Percentiles rank a stretch among this genome's conserved stretches.
Conservation (phyloP, 2,888 invertebrate genomes). For the Caenorhabditis plicata region DNA sequence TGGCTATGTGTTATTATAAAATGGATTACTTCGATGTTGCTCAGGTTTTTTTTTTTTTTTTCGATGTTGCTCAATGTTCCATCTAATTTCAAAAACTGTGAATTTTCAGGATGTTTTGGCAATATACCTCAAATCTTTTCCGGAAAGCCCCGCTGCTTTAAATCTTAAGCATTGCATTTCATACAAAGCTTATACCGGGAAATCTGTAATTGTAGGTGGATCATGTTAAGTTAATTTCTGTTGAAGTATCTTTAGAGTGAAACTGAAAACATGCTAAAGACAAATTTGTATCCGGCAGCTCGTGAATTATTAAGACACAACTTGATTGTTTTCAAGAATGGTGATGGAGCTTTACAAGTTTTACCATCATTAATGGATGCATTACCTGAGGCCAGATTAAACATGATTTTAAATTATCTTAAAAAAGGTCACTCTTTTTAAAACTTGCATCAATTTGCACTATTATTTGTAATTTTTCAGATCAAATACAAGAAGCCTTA, state of each 20-base stretch:
- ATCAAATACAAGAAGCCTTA: slow-evolving; percentile 52
- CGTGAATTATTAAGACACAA: slow-evolving; percentile 92
- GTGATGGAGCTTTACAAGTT: slow-evolving; percentile 72
- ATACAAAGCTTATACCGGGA: slow-evolving; percentile 70
- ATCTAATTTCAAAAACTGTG: not conserved
- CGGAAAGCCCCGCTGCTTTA: slow-evolving; percentile 90
- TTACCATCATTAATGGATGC: slow-evolving; percentile 89
- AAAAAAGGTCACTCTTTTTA: slow-evolving; percentile 7
- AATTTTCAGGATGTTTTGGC: slow-evolving; percentile 68
- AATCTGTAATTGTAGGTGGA: slow-evolving; percentile 2
- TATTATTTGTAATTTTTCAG: slow-evolving; percentile 26
- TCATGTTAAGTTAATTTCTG: no score
- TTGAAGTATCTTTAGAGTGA: no score
- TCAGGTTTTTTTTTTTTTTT: not conserved
- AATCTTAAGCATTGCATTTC: slow-evolving; percentile 87
- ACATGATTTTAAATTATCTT: slow-evolving; percentile 90
- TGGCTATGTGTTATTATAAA: slow-evolving; percentile 96
- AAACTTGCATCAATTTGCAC: not conserved
- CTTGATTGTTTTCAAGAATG: slow-evolving; percentile 69
- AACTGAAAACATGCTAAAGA: slow-evolving; percentile 20
- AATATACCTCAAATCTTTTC: slow-evolving; percentile 84
- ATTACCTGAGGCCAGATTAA: slow-evolving; percentile 91
- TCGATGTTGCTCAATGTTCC: no score
- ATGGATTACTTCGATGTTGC: slow-evolving; percentile 97
- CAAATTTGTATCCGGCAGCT: slow-evolving; percentile 74